Evolutionary conservation across 2,888 invertebrate genomes (phyloP).

Genomic region (Drosophila formosana): DNA sequence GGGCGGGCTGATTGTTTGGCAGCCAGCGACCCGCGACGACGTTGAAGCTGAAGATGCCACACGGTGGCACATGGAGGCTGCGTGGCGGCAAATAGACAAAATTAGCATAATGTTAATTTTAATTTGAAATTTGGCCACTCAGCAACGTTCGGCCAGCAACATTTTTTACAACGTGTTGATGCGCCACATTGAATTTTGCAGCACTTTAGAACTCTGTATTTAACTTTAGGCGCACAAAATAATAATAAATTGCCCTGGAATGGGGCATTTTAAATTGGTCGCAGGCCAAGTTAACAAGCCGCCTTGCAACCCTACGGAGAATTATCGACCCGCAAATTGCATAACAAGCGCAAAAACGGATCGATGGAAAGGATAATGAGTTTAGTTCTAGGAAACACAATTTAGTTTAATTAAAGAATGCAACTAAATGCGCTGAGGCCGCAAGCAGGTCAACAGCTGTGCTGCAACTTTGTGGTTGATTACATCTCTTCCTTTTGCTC

Average conservation of each 20-base stretch:
- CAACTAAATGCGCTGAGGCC: constrained; percentile 14
- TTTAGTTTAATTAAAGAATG: background rate
- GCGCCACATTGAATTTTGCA: constrained; percentile 74
- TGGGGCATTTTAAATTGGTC: background rate
- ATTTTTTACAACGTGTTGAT: constrained; percentile 77
- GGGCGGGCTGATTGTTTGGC: constrained; percentile 75
- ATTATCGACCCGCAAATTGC: constrained; percentile 3
- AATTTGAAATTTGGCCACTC: constrained; percentile 80
- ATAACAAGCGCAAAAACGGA: background rate
- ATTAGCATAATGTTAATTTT: constrained; percentile 80
- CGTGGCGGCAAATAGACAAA: constrained; percentile 54
- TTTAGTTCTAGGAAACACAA: background rate
- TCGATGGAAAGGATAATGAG: background rate
- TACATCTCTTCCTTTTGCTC: constrained; percentile 4
- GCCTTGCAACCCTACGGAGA: background rate
- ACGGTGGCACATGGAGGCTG: background rate
- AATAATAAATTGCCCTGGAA: constrained; percentile 8
- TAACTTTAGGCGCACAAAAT: constrained; percentile 27
- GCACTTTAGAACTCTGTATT: constrained; percentile 30
- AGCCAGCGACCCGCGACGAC: constrained; percentile 70
- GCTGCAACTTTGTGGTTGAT: constrained; percentile 29
- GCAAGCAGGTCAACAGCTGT: constrained; percentile 63
- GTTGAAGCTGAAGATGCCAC: constrained; percentile 13
- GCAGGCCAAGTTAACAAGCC: background rate
- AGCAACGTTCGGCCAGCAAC: constrained; percentile 63